Conservation (phyloP, 2,113 vertebrate genomes). For the Colossoma macropomum region DNA sequence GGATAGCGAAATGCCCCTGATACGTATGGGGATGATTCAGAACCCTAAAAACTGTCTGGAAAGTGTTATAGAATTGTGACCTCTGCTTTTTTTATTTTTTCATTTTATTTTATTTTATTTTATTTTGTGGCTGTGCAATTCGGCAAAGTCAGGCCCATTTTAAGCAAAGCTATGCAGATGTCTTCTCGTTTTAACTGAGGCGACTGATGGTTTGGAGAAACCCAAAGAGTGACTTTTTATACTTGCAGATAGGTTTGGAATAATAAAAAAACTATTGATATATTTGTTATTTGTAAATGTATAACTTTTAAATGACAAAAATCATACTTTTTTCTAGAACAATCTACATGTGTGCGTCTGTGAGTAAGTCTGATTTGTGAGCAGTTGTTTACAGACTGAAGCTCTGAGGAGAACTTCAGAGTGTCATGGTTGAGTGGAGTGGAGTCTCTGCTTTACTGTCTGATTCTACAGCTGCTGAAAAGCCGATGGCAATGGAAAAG, state of each 20-base stretch:
- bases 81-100: constrained; percentile 7
- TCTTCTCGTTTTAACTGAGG: constrained; percentile 64
- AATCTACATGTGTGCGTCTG: constrained; percentile 55
- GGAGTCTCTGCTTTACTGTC: constrained; percentile 2
- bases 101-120: constrained; percentile 7
- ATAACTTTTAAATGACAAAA: constrained; percentile 72
- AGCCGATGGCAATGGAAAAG: neutral
- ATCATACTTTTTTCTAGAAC: constrained; percentile 68
- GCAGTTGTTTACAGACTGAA: constrained; percentile 44
- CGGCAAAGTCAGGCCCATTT: constrained; percentile 46
- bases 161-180: constrained; percentile 80
- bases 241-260: constrained; percentile 66
- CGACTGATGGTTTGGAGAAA: constrained; percentile 73
- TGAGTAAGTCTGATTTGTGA: constrained; percentile 48
- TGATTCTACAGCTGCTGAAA: neutral
- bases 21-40: neutral
- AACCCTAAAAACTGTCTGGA: neutral
- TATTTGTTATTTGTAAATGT: constrained; percentile 82
- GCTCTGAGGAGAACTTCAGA: constrained; percentile 4
- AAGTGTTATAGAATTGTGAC: neutral
- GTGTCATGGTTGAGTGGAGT: constrained; percentile 2
- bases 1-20: constrained; percentile 49
- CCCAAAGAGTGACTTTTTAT: constrained; percentile 79
- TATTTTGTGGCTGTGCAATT: constrained; percentile 44
- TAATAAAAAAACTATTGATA: constrained; percentile 57